Conservation (phyloP, 2,113 vertebrate genomes). For the Catharus fuscescens region DNA sequence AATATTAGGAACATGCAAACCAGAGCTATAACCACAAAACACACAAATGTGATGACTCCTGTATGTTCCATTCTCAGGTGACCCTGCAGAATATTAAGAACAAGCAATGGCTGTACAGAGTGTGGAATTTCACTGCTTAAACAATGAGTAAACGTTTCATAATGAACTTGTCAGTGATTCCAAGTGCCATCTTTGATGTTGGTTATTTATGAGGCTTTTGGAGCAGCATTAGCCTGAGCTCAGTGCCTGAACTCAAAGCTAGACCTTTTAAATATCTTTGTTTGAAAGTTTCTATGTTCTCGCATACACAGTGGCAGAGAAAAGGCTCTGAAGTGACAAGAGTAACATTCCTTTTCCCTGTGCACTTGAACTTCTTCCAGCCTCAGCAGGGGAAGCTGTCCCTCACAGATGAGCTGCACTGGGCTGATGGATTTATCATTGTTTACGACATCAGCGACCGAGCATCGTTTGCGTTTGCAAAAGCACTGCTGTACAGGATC, state of each 20-base stretch:
- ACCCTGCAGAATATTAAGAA: neutral
- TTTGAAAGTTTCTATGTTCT: neutral
- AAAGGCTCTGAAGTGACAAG: neutral
- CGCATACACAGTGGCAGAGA: neutral
- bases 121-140: neutral
- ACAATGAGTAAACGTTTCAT: neutral
- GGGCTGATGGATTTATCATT: slow-evolving; percentile 88
- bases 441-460: slow-evolving; percentile 89
- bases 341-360: neutral
- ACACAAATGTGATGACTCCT: neutral
- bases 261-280: neutral
- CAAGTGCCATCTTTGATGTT: neutral
- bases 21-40: neutral
- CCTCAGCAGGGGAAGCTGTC: slow-evolving; percentile 74
- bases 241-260: neutral
- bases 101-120: neutral
- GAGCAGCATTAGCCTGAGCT: neutral
- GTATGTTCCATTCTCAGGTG: neutral
- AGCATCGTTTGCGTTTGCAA: slow-evolving; percentile 85
- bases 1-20: neutral
- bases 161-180: neutral
- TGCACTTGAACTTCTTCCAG: slow-evolving; percentile 56
- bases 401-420: slow-evolving; percentile 80
- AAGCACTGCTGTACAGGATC: slow-evolving; percentile 82
- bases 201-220: neutral